These are phyloP conservation scores for Eugnorisma glareosa DNA, from an alignment of 2,888 invertebrate genomes.

Conservation along the genomic window DNA sequence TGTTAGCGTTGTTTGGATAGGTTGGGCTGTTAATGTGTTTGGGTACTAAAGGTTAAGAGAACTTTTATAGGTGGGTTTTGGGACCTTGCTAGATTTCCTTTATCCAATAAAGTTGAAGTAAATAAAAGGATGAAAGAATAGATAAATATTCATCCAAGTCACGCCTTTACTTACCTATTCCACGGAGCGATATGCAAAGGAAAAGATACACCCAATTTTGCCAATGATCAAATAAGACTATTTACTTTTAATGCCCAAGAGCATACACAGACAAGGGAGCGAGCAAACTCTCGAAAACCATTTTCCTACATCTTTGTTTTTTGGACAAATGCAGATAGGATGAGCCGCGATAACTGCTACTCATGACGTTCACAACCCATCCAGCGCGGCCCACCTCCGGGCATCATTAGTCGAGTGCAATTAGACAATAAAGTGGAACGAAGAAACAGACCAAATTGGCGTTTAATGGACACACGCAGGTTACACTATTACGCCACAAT, in stretches of 20 bases:
- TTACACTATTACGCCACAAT: too few species aligned
- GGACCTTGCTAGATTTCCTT: background rate
- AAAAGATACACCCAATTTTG: background rate
- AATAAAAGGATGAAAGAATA: background rate
- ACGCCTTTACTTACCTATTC: background rate
- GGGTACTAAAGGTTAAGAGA: background rate
- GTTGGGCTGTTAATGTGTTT: slow-evolving; percentile 9
- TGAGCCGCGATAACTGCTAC: too few species aligned
- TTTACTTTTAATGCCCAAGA: background rate
- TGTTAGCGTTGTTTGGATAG: slow-evolving; percentile 10
- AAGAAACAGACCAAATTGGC: too few species aligned
- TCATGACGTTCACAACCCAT: too few species aligned
- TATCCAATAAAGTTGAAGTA: background rate
- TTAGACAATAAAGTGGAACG: too few species aligned
- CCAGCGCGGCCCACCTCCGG: too few species aligned
- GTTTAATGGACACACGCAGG: too few species aligned
- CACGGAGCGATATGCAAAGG: background rate
- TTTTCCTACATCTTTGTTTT: background rate
- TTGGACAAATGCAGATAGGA: background rate
- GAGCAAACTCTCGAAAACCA: background rate
- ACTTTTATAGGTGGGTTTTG: background rate
- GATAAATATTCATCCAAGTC: background rate
- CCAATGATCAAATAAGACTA: background rate
- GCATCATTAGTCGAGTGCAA: too few species aligned
- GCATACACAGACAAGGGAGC: background rate